A percentile compares a stretch with the other conserved stretches of the same genome.
These are phyloP conservation scores for Callopanchax toddi DNA, from an alignment of 2,113 vertebrate genomes.

Conservation along the genomic window DNA sequence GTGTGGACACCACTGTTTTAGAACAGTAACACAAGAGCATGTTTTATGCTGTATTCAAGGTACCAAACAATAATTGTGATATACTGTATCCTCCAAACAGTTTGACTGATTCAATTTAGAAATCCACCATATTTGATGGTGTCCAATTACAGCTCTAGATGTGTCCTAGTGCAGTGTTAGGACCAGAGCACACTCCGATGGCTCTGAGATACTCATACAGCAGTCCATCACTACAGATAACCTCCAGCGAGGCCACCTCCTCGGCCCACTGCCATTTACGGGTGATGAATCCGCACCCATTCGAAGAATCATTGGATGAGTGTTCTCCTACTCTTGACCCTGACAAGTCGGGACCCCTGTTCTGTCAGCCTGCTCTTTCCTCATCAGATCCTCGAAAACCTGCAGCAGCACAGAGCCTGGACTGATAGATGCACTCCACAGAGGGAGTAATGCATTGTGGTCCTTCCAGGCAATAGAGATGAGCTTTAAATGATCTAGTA, in stretches of 20 bases:
- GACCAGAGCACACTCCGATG: slow-evolving; percentile 34
- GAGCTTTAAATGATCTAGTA: slow-evolving; percentile 75
- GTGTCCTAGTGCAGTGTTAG: slow-evolving; percentile 41
- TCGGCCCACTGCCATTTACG: slow-evolving; percentile 5
- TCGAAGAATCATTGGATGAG: slow-evolving; percentile 51
- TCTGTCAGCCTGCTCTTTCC: slow-evolving; percentile 24
- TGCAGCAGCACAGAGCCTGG: slow-evolving; percentile 12
- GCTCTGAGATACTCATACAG: slow-evolving; percentile 29
- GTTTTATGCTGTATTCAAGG: neutral
- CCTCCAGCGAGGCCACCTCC: slow-evolving; percentile 55
- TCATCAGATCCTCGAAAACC: slow-evolving; percentile 51
- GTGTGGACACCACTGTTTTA: too few species aligned
- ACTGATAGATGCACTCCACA: slow-evolving; percentile 60
- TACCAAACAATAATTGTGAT: slow-evolving; percentile 17
- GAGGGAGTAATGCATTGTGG: slow-evolving; percentile 60
- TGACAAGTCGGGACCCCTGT: slow-evolving; percentile 26
- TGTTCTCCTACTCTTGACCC: slow-evolving; percentile 50
- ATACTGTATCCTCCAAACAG: slow-evolving; percentile 25
- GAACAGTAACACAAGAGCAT: too few species aligned
- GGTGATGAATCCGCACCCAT: slow-evolving; percentile 67
- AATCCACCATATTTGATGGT: slow-evolving; percentile 25
- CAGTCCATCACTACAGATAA: slow-evolving; percentile 59
- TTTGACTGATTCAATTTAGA: slow-evolving; percentile 40
- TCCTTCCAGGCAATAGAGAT: slow-evolving; percentile 66
- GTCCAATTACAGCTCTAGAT: slow-evolving; percentile 55